Evolutionary conservation across 2,888 invertebrate species (phyloP).

Genomic region (Bombylius discolor): DNA sequence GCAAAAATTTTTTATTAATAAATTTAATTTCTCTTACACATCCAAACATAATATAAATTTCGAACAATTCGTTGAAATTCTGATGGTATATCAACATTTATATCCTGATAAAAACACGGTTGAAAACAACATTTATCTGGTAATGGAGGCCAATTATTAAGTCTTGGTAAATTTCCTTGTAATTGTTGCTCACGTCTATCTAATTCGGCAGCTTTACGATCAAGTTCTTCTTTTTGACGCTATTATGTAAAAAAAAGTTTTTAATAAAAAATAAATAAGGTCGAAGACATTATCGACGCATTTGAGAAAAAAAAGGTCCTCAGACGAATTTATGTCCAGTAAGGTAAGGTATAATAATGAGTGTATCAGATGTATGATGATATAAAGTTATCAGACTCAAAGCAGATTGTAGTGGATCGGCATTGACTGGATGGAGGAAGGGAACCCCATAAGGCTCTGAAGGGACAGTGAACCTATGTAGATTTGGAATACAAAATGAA

Average conservation of each 20-base stretch:
- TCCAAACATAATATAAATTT: constrained; percentile 91
- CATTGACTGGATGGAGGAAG: too few relatives aligned
- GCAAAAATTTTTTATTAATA: background rate
- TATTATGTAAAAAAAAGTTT: constrained; percentile 25
- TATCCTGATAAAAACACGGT: constrained; percentile 99
- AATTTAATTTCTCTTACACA: constrained; percentile 57
- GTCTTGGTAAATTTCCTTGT: constrained; percentile 47
- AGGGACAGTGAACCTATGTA: too few relatives aligned
- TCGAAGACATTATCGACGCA: too few relatives aligned
- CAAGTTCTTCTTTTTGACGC: constrained; percentile 79
- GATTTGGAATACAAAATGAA: too few relatives aligned
- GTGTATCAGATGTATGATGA: too few relatives aligned
- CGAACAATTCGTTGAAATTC: constrained; percentile 96
- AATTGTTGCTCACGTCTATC: constrained; percentile 81
- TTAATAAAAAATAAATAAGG: constrained; percentile 3
- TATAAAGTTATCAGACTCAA: too few relatives aligned
- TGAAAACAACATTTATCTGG: constrained; percentile 86
- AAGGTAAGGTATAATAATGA: too few relatives aligned
- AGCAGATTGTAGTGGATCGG: too few relatives aligned
- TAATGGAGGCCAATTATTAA: constrained; percentile 98
- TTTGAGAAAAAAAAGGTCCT: background rate
- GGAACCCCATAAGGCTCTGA: too few relatives aligned
- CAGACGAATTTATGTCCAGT: background rate
- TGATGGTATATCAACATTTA: constrained; percentile 93
- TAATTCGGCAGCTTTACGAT: constrained; percentile 80